Evolutionary conservation across 2,888 invertebrate species (phyloP), one percentile per base, ranked within the genome.

Genomic region (Parelbella ahira): DNA sequence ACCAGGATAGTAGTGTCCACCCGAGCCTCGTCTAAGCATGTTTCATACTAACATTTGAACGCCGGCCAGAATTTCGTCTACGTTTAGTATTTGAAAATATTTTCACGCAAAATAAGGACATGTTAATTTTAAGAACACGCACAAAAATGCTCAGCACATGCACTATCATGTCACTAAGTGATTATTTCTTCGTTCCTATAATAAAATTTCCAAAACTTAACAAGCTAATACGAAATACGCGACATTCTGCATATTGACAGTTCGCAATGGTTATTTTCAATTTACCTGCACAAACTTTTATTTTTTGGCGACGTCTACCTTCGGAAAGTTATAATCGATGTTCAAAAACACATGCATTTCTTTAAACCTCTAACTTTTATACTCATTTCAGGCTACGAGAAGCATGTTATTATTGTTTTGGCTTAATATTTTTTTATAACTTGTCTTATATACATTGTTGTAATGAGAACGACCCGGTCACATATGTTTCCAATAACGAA

Each of bases 1-100:
- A 58, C 53, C 48, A 54, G 68, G 60, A 63, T 50, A 58, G 60
- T 53, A 75, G 79, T 81, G 84, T 83, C 80, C 86, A 87, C 82
- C 84, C 84, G 79, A 76, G 64, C 63, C 64, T 59, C 59, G 56
- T 58, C 58, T 47, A 45, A 46, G 49, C 44, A 48, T 29, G 37
- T 43, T 12, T 27, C 8, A 45, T 47, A 78, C 77, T 76, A 74
- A 79, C 48, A 28, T 28, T 45, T 45, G 52, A 49, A 41, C 54
- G 55, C 56, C 50, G 54, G 48, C 56, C 56, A 43, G 48, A 55
- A 52, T 50, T 62, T 57, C 49, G 53, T 64, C 70, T 72, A 51
- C 58, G 60, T 62, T 66, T 73, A 33, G 60, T 46, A 47, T 58
- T 67, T 38, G 65, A 58, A 54, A 75, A 78, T 54, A 79, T 56